Base-by-base conservation (phyloP, 2,888 invertebrate species). In the Oeneis ivallda region DNA sequence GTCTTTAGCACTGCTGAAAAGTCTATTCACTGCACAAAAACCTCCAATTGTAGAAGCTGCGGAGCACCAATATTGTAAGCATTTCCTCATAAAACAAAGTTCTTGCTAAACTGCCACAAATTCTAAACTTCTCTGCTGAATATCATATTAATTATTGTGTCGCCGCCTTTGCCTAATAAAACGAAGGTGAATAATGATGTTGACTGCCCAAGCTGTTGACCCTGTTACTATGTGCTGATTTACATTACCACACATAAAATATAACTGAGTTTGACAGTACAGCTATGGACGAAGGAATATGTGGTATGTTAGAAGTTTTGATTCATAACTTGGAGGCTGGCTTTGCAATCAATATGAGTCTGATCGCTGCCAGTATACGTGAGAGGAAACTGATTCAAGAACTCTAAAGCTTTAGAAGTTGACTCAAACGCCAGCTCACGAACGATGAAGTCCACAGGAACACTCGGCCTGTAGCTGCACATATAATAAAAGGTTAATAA, bases 381-480 rank as follows among this genome's bases (percentile, higher is more conserved):
- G 83, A 97, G 93, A 89, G 94, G 94, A 89, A 96, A 96, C 81
- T 95, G 95, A 86, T 93, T 94, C 85, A 98, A 94, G 95, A 98
- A 98, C 87, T 97, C 96, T 89, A 95, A 92, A 92, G 96, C 97
- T 89, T 97, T 96, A 87, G 95, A 95, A 84, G 92, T 92, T 77
- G 95, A 95, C 81, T 95, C 94, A 94, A 98, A 98, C 84, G 96
- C 97, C 94, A 99, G 94, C 93, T 96, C 96, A 89, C 95, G 94
- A 85, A 94, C 92, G 92, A 99, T 93, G 94, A 95, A 96, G 87
- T 95, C 95, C 92, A 98, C 94, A 80, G 96, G 95, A 93, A 99
- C 94, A 89, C 93, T 94, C 92, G 97, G 98, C 83, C 98, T 98
- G 94, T 97, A 98, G 94, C 98, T 98, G 96, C 87, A 94, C 93